These are phyloP conservation scores for Erpornis zantholeuca DNA, from an alignment of 2,113 vertebrate genomes.

Conservation along the genomic window DNA sequence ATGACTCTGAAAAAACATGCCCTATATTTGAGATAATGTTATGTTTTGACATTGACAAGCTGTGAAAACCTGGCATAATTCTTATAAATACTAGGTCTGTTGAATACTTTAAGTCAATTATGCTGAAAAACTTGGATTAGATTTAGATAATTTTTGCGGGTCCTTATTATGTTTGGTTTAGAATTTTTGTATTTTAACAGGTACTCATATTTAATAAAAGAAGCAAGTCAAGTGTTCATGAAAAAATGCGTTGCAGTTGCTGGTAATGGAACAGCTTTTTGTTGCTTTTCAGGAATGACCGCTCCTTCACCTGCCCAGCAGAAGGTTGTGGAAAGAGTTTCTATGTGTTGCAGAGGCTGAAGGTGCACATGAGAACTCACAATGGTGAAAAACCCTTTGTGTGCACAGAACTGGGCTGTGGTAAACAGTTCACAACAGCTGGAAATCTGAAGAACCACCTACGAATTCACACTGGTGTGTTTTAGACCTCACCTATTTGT, in stretches of 20 bases:
- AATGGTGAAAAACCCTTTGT: conserved; percentile 96
- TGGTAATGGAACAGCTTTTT: neutral
- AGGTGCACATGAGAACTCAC: conserved; percentile 99
- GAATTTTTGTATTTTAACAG: neutral
- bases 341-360: conserved; percentile 94
- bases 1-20: neutral
- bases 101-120: neutral
- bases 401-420: conserved; percentile 91
- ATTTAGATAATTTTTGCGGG: neutral
- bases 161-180: neutral
- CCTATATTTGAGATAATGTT: neutral
- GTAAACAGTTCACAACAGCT: conserved; percentile 96
- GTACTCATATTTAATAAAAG: neutral
- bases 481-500: neutral
- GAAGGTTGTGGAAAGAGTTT: conserved; percentile 98
- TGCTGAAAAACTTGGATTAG: neutral
- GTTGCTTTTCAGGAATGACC: conserved; percentile 84
- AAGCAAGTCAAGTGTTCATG: neutral
- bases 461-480: conserved; percentile 91
- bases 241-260: neutral
- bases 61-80: neutral
- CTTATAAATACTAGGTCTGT: neutral
- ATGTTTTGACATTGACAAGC: neutral
- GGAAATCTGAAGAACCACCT: conserved; percentile 97
- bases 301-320: conserved; percentile 90